Evolutionary conservation across 2,113 vertebrate species (phyloP).

Genomic region (Colaptes auratus): DNA sequence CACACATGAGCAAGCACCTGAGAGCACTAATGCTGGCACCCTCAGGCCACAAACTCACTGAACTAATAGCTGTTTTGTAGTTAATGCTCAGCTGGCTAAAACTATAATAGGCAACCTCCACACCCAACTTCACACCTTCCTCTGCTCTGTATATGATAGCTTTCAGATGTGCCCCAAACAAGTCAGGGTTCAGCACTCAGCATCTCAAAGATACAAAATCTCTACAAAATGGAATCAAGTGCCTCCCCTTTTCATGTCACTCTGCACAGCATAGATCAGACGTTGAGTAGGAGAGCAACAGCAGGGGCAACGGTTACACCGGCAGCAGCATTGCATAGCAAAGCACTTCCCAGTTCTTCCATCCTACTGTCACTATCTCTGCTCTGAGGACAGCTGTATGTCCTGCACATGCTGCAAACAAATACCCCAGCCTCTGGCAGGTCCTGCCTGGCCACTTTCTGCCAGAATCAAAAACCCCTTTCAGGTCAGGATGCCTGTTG

Average conservation of each 20-base stretch:
- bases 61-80: background rate
- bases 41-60: background rate
- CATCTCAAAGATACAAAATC: background rate
- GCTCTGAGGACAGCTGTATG: accelerated
- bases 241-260: no score
- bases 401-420: background rate
- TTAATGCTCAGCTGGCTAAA: background rate
- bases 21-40: background rate
- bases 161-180: background rate
- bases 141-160: background rate
- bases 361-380: accelerated
- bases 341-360: background rate
- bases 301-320: no score
- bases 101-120: background rate
- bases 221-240: no score
- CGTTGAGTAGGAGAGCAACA: no score
- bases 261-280: no score
- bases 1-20: background rate
- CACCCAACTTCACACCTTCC: background rate
- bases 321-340: background rate
- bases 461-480: background rate
- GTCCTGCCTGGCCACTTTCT: background rate
- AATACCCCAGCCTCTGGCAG: accelerated
- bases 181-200: background rate
- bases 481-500: background rate